A percentile compares a stretch with the other conserved stretches of the same genome.
Evolutionary conservation across 2,797 vertebrate species (phyloP).

Genomic region (Acrocephalus scirpaceus): DNA sequence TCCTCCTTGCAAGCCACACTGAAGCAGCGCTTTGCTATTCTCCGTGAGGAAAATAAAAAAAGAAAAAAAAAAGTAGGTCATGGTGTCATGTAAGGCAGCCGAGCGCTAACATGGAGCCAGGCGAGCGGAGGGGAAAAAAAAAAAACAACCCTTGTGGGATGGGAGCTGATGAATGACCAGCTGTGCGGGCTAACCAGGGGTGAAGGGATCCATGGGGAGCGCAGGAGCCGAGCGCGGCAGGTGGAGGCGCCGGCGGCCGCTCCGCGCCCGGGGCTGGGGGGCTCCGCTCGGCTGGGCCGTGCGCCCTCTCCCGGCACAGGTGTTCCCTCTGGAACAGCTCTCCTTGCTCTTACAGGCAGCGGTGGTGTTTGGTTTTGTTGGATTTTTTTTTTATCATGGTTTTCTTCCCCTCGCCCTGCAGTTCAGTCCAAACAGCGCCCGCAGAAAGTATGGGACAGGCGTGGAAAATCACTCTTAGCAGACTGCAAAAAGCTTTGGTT

Average conservation of each 20-base stretch:
- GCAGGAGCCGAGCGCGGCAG: background rate
- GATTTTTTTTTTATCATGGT: background rate
- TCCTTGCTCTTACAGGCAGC: rapidly evolving
- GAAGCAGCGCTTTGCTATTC: background rate
- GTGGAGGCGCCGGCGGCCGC: background rate
- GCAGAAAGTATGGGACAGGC: background rate
- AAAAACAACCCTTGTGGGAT: background rate
- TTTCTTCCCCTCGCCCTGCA: rapidly evolving
- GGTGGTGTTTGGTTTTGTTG: background rate
- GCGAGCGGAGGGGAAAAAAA: background rate
- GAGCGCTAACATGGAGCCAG: constrained; percentile 8
- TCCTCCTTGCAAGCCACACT: background rate
- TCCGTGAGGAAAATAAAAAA: background rate
- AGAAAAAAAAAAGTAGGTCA: constrained; percentile 67
- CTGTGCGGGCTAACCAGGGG: constrained; percentile 16
- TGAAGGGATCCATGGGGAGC: background rate
- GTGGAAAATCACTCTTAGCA: background rate
- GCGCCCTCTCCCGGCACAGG: constrained; percentile 13
- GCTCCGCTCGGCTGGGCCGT: rapidly evolving
- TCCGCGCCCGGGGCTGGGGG: background rate
- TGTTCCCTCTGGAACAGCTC: background rate
- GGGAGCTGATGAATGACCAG: constrained; percentile 7
- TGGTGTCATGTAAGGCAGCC: constrained; percentile 71
- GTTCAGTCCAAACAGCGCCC: background rate
- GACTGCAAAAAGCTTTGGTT: background rate